Evolutionary conservation across 2,888 invertebrate genomes (phyloP).

Genomic region (Eupsilia transversa): DNA sequence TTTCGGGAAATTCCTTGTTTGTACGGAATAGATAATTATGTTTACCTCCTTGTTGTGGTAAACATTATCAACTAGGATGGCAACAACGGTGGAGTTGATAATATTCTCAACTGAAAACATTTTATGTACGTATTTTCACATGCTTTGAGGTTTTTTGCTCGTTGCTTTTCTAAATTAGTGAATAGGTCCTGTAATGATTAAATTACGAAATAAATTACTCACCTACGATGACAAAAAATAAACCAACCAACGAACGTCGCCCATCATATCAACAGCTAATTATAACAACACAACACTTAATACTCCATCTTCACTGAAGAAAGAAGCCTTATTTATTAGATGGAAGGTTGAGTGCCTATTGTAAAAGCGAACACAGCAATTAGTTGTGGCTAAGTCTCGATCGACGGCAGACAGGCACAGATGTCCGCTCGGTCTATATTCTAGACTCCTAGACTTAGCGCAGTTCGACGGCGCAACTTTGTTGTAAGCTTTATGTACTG

Average conservation of each 20-base stretch:
- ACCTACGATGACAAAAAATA: not conserved
- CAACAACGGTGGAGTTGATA: not conserved
- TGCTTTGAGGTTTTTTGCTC: not conserved
- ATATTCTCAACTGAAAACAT: not conserved
- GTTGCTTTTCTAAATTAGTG: not conserved
- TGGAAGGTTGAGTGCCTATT: not conserved
- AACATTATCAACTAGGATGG: not conserved
- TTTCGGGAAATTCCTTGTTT: constrained; percentile 8
- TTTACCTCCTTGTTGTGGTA: not conserved
- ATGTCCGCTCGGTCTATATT: constrained; percentile 59
- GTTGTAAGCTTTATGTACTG: constrained; percentile 47
- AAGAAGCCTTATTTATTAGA: not conserved
- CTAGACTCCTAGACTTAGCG: constrained; percentile 49
- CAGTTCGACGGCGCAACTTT: constrained; percentile 40
- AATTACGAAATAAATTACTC: not conserved
- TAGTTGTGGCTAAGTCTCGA: constrained; percentile 59
- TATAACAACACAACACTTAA: not conserved
- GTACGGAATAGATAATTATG: constrained; percentile 13
- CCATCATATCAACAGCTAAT: not conserved
- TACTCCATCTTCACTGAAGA: not conserved
- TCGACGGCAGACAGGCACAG: constrained; percentile 58
- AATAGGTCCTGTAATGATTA: not conserved
- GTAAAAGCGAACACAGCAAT: constrained; percentile 67
- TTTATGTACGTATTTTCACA: not conserved
- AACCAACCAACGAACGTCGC: not conserved